Evolutionary conservation across 2,113 vertebrate genomes (phyloP), one percentile per base, ranked within the genome.

Genomic region (Callithrix jacchus): DNA sequence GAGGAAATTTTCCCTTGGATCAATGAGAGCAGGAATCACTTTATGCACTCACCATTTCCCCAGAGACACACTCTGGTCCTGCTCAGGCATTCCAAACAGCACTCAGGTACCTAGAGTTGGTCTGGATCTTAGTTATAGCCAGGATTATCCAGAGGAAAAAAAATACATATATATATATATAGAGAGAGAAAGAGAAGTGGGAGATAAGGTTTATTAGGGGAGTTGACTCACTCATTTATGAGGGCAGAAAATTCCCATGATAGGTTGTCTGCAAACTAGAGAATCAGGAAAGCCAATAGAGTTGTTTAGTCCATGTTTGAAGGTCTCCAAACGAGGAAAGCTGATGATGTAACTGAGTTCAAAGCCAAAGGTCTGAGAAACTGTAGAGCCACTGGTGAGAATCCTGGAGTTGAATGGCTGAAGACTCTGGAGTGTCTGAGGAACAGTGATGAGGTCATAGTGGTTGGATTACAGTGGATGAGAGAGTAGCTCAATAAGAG

Each of bases 401-500:
- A 30, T 23, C 8, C 7, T n/a, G 13, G 13, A 32, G 10, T 25
- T 25, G 18, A 88, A 37, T 30, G 32, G 7, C 61, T 25, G 14
- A n/a, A 89, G 30, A 83, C 35, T 5, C 6, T 21, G 37, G 7
- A 73, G 25, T 25, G 21, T 58, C 40, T 87, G 25, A 74, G 74
- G 40, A 77, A 49, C 7, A 45, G 7, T 23, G 47, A 5, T 73
- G 32, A 95, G 5, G 23, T 23, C 40, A 30, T 0, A 30, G 32
- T 9, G 35, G 40, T 42, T 17, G 6, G 47, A 37, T 74, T 66
- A 17, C 16, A 83, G 6, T 66, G 25, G n/a, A 49, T 6, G 16
- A 27, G 5, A 89, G 12, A 6, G 17, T 2, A 12, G 16, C 25
- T 5, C 0, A 1, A 2, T 20, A n/a, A 10, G 21, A 87, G 37